Conservation (phyloP, 2,888 invertebrate genomes). For the Stegophylla sp. region DNA sequence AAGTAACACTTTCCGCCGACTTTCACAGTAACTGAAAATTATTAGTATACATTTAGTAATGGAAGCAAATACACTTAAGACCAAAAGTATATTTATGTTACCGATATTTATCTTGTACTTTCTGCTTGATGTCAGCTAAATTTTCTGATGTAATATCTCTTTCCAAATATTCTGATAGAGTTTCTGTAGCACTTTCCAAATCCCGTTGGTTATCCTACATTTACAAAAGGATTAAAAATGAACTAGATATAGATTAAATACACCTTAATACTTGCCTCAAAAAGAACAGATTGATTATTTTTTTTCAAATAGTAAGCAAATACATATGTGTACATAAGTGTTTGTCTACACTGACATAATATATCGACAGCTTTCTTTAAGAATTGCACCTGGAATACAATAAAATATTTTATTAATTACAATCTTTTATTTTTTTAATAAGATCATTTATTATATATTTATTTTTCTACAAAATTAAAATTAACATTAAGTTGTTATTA, state of each 20-base stretch:
- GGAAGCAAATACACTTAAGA: background rate
- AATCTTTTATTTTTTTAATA: too few species aligned
- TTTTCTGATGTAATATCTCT: slow-evolving; percentile 97
- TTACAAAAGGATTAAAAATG: slow-evolving; percentile 41
- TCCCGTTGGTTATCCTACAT: slow-evolving; percentile 92
- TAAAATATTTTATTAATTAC: background rate
- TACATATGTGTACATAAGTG: slow-evolving; percentile 98
- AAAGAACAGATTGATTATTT: slow-evolving; percentile 98
- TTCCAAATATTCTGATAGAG: slow-evolving; percentile 95
- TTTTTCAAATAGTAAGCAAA: slow-evolving; percentile 98
- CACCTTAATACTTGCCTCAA: slow-evolving; percentile 72
- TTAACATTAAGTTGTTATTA: too few species aligned
- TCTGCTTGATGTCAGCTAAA: slow-evolving; percentile 96
- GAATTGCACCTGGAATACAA: slow-evolving; percentile 82
- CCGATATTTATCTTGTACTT: slow-evolving; percentile 98
- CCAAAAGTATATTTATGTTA: too few species aligned
- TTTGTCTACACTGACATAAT: slow-evolving; percentile 94
- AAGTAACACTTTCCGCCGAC: slow-evolving; percentile 90
- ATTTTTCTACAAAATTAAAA: too few species aligned
- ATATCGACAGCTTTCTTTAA: slow-evolving; percentile 96
- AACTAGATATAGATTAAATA: background rate
- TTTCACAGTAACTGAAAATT: slow-evolving; percentile 90
- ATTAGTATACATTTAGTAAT: slow-evolving; percentile 6
- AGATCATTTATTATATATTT: too few species aligned
- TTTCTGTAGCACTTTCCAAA: slow-evolving; percentile 96